phyloP scores from a whole-genome alignment of 2,888 invertebrate genomes.

The Creontiades dilutus region DNA sequence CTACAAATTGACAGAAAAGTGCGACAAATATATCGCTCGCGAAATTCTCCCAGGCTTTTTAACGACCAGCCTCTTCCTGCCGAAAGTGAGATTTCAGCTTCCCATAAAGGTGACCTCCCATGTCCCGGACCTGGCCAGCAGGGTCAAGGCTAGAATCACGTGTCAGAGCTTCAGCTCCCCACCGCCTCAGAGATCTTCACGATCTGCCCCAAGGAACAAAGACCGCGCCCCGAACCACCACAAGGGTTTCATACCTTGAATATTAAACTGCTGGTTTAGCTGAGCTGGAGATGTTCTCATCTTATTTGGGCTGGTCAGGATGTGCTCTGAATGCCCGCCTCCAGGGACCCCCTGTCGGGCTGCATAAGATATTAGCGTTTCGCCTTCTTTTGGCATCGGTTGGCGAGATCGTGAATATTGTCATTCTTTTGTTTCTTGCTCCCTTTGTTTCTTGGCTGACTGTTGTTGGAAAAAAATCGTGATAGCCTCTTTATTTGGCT shows the following conservation, averaged over 20 bases:
- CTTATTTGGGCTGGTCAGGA: conserved; percentile 65
- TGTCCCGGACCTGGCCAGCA: conserved; percentile 48
- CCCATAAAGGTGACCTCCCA: conserved; percentile 19
- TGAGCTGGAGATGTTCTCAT: conserved; percentile 45
- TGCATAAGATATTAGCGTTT: conserved; percentile 52
- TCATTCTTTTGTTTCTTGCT: conserved; percentile 44
- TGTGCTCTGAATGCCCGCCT: conserved; percentile 68
- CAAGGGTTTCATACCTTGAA: conserved; percentile 65
- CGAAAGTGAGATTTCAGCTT: conserved; percentile 20
- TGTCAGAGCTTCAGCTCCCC: conserved; percentile 40
- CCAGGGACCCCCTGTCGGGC: conserved; percentile 45
- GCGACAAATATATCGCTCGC: too few relatives aligned
- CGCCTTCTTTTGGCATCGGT: conserved; percentile 44
- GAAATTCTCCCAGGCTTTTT: neutral
- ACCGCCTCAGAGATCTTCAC: conserved; percentile 53
- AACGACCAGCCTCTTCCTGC: neutral
- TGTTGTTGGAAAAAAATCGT: conserved; percentile 17
- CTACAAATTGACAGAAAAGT: too few relatives aligned
- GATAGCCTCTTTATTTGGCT: conserved; percentile 36
- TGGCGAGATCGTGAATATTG: conserved; percentile 44
- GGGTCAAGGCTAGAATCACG: conserved; percentile 44
- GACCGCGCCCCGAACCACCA: conserved; percentile 35
- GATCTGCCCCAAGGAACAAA: conserved; percentile 65
- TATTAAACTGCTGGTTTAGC: conserved; percentile 69
- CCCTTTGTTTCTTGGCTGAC: conserved; percentile 20